Evolutionary conservation across 1,140 invertebrate species (phyloP).

Genomic region (Dendroctonus ponderosae): DNA sequence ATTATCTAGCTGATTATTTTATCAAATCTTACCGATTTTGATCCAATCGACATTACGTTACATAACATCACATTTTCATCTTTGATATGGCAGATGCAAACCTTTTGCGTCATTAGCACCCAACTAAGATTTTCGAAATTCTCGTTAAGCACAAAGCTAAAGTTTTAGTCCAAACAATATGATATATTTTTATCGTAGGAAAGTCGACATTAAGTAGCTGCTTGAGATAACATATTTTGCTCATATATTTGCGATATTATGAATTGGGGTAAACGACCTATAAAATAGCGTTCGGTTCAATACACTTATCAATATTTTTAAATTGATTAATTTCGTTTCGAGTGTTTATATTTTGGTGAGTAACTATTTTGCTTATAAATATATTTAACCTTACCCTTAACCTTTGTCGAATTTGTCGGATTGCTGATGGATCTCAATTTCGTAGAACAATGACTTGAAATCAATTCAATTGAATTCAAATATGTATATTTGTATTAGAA

Average conservation of each 20-base stretch:
- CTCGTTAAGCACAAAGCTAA: constrained; percentile 1
- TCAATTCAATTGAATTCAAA: too few relatives aligned
- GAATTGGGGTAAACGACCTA: constrained; percentile 22
- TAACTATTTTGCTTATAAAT: not conserved
- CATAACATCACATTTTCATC: too few relatives aligned
- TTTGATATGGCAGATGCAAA: too few relatives aligned
- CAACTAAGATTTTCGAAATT: constrained; percentile 4
- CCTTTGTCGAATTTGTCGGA: not conserved
- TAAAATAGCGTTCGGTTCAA: constrained; percentile 14
- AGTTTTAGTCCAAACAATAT: constrained; percentile 5
- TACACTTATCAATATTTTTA: constrained; percentile 10
- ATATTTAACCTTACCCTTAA: constrained; percentile 16
- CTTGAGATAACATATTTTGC: constrained; percentile 1
- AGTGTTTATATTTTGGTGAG: constrained; percentile 14
- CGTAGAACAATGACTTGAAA: too few relatives aligned
- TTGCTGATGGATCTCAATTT: not conserved
- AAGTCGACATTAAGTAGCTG: constrained; percentile 3
- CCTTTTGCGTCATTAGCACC: not conserved
- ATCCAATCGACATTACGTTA: too few relatives aligned
- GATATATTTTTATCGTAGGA: constrained; percentile 9
- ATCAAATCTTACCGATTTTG: too few relatives aligned
- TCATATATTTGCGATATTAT: constrained; percentile 19
- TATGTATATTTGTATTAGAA: too few relatives aligned
- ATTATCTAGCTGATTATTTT: too few relatives aligned
- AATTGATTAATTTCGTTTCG: constrained; percentile 7